Evolutionary conservation across 37 sponge, comb jelly and placozoan species (phyloP).

Genomic region (Ianthella basta): DNA sequence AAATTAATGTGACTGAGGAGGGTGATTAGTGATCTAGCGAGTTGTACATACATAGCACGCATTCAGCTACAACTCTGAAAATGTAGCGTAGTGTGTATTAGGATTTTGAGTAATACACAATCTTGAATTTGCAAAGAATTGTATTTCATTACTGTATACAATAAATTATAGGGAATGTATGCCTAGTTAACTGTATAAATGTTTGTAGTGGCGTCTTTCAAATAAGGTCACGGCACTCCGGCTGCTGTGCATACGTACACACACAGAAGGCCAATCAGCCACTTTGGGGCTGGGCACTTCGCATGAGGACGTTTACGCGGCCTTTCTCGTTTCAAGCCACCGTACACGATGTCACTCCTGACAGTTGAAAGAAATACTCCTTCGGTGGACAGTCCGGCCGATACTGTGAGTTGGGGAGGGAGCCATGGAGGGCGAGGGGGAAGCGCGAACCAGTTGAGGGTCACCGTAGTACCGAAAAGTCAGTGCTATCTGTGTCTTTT

Average conservation of each 20-base stretch:
- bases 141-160: too few relatives aligned
- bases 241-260: background rate
- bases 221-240: background rate
- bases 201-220: background rate
- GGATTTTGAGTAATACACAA: too few relatives aligned
- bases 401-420: conserved; percentile 1
- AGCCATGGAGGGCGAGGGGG: too few relatives aligned
- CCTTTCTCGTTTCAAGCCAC: too few relatives aligned
- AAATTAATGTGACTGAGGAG: conserved; percentile 54
- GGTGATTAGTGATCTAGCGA: background rate
- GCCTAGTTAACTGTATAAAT: background rate
- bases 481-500: too few relatives aligned
- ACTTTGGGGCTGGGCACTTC: too few relatives aligned
- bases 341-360: conserved; percentile 73
- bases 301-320: background rate
- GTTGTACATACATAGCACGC: background rate
- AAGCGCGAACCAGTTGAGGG: too few relatives aligned
- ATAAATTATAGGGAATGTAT: too few relatives aligned
- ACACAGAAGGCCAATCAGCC: background rate
- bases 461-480: too few relatives aligned
- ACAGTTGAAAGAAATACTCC: conserved; percentile 83
- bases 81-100: background rate
- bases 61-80: background rate
- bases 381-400: conserved; percentile 35
- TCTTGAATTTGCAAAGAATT: too few relatives aligned